phyloP scores from a whole-genome alignment of 2,888 invertebrate species.

The Apamea epomidion region DNA sequence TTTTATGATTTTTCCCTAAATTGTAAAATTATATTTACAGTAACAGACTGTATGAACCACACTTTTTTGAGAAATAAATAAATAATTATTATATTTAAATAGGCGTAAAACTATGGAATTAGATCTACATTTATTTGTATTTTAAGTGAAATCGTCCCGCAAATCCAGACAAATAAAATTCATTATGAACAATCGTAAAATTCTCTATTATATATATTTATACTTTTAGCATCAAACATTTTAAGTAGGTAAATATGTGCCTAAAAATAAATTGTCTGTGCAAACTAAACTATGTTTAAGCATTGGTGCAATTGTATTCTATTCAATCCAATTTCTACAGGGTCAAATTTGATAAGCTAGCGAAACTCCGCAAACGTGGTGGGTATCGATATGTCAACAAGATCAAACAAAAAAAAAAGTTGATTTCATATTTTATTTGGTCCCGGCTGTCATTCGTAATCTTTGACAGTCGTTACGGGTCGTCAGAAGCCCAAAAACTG shows the following conservation, averaged over 20 bases:
- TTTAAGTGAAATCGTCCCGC: constrained; percentile 38
- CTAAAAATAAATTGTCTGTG: constrained; percentile 50
- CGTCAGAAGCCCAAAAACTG: too few relatives aligned
- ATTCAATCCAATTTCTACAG: constrained; percentile 20
- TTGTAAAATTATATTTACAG: too few relatives aligned
- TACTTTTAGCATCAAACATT: constrained; percentile 24
- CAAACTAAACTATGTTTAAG: constrained; percentile 57
- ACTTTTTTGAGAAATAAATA: too few relatives aligned
- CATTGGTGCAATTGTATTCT: constrained; percentile 48
- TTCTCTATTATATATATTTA: neutral
- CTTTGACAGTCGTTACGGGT: too few relatives aligned
- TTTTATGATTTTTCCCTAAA: too few relatives aligned
- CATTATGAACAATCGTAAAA: constrained; percentile 16
- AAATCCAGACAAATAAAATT: constrained; percentile 16
- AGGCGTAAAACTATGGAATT: constrained; percentile 20
- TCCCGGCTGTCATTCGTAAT: too few relatives aligned
- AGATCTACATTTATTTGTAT: constrained; percentile 17
- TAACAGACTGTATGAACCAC: too few relatives aligned
- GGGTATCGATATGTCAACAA: neutral
- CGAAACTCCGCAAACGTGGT: neutral
- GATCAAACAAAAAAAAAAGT: neutral
- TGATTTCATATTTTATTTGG: neutral
- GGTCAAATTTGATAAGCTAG: neutral
- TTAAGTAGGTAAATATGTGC: constrained; percentile 35
- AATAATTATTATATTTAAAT: constrained; percentile 21